Conservation (phyloP, 1,140 invertebrate species). For the Procambarus virginalis region DNA sequence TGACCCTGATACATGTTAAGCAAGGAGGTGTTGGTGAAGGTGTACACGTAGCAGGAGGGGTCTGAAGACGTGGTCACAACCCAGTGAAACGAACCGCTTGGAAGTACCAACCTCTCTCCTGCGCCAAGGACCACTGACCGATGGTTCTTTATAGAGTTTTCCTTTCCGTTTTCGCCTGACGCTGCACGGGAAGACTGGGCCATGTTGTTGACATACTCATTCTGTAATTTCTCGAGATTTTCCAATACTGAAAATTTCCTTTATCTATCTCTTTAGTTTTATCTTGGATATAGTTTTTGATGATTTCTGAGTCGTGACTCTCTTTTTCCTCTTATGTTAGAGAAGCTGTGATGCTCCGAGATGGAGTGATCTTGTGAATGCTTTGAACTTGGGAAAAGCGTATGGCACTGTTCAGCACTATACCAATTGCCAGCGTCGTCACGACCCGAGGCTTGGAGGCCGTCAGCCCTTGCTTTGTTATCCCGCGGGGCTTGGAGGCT, state of each 20-base stretch:
- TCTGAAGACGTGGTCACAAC: slow-evolving; percentile 26
- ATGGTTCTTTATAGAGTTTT: not conserved
- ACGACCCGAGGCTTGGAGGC: no score
- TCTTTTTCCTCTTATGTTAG: no score
- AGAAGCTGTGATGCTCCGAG: no score
- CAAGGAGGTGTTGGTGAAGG: slow-evolving; percentile 29
- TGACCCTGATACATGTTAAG: not conserved
- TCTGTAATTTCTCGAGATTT: not conserved
- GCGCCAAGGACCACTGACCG: not conserved
- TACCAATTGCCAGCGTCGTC: no score
- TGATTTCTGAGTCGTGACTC: not conserved
- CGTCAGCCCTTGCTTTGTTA: no score
- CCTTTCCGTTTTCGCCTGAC: not conserved
- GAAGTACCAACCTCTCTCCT: slow-evolving; percentile 1
- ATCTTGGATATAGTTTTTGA: not conserved
- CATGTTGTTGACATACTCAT: not conserved
- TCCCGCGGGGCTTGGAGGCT: no score
- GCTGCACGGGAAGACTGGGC: not conserved
- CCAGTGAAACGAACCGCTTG: slow-evolving; percentile 17
- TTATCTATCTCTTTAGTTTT: no score
- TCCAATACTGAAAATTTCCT: no score
- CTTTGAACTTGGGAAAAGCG: no score
- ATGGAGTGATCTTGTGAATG: no score
- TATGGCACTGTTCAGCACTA: no score
- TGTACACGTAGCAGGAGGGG: slow-evolving; percentile 21